Conservation (phyloP, 1,140 invertebrate species). For the Sycophila sp. region DNA sequence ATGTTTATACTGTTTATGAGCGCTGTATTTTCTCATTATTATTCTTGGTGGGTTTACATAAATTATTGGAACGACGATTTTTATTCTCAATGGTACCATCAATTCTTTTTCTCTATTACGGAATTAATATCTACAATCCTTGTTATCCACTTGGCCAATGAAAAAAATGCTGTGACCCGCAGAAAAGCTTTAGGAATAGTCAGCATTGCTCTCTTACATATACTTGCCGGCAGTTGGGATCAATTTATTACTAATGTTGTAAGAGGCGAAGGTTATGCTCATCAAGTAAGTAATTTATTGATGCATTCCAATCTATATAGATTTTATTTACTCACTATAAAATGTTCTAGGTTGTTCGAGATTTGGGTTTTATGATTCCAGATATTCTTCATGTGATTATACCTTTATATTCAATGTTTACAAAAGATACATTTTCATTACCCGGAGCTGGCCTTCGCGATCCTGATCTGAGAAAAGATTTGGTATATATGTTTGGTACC, state of each 20-base stretch:
- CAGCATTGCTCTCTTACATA: conserved; percentile 76
- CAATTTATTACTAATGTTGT: conserved; percentile 82
- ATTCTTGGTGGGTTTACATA: conserved; percentile 85
- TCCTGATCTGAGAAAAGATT: conserved; percentile 55
- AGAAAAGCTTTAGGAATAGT: conserved; percentile 74
- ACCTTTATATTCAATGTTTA: conserved; percentile 66
- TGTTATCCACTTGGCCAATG: conserved; percentile 71
- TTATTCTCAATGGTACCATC: conserved; percentile 80
- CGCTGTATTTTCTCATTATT: conserved; percentile 84
- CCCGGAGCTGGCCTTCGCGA: conserved; percentile 52
- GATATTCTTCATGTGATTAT: conserved; percentile 76
- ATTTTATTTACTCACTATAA: too few species aligned
- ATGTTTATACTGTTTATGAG: conserved; percentile 78
- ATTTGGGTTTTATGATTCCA: conserved; percentile 80
- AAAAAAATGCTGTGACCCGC: conserved; percentile 68
- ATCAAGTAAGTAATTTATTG: conserved; percentile 68
- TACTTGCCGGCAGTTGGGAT: conserved; percentile 78
- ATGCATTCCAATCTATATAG: too few species aligned
- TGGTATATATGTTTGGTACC: conserved; percentile 57
- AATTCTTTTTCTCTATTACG: conserved; percentile 80
- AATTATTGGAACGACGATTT: conserved; percentile 89
- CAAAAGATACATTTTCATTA: conserved; percentile 52
- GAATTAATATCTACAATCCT: conserved; percentile 78
- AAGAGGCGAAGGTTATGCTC: conserved; percentile 73
- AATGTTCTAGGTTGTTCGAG: conserved; percentile 71